A percentile compares a stretch with the other conserved stretches of the same genome.
Evolutionary conservation across 2,888 invertebrate species (phyloP).

Genomic region (Chaetoderma sp.): DNA sequence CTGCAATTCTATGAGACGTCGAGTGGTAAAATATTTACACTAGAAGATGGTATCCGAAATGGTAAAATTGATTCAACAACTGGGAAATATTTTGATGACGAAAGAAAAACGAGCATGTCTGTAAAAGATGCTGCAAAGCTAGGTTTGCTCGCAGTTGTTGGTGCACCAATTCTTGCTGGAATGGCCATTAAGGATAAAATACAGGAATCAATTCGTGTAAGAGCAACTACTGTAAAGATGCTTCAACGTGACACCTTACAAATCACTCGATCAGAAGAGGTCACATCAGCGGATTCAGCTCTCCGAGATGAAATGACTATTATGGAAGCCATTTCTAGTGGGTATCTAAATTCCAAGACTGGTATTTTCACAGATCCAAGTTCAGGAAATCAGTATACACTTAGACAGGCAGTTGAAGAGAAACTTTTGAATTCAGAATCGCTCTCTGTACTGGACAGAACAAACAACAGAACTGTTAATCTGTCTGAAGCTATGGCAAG

Average conservation of each 20-base stretch:
- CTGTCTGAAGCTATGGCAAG: constrained; percentile 81
- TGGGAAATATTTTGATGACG: constrained; percentile 80
- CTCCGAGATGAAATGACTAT: constrained; percentile 46
- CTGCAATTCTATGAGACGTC: constrained; percentile 54
- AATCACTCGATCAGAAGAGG: constrained; percentile 42
- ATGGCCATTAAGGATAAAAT: constrained; percentile 1
- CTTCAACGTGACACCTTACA: constrained; percentile 46
- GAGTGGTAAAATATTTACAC: constrained; percentile 79
- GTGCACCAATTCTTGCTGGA: constrained; percentile 72
- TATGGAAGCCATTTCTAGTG: constrained; percentile 70
- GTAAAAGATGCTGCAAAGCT: constrained; percentile 77
- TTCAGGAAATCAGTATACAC: constrained; percentile 83
- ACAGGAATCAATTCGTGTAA: constrained; percentile 27
- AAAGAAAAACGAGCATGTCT: constrained; percentile 80
- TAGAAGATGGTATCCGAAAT: constrained; percentile 72
- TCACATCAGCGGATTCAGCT: constrained; percentile 17
- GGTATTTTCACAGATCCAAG: constrained; percentile 82
- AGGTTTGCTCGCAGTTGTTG: constrained; percentile 82
- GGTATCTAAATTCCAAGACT: constrained; percentile 82
- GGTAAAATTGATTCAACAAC: constrained; percentile 77
- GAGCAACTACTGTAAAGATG: constrained; percentile 41
- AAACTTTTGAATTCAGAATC: constrained; percentile 51
- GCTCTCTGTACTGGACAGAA: constrained; percentile 41
- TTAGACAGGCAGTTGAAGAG: constrained; percentile 80
- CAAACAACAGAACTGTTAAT: constrained; percentile 71